phyloP scores from a whole-genome alignment of 2,888 invertebrate genomes.

The Pachydiplax longipennis region DNA sequence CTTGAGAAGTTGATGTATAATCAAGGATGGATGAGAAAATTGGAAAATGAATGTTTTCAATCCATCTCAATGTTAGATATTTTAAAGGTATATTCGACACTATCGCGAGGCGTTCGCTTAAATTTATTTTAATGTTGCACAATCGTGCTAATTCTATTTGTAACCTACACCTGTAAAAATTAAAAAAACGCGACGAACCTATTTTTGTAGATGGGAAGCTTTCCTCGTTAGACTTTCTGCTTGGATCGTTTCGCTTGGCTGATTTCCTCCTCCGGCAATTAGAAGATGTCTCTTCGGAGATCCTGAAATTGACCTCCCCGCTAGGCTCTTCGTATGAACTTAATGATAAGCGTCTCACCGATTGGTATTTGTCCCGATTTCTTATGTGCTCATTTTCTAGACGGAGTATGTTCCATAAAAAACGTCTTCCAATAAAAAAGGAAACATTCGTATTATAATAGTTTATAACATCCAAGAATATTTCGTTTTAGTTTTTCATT shows the following conservation, averaged over 20 bases:
- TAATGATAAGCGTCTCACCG: background rate
- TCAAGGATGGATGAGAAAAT: too few species aligned
- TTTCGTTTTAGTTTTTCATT: background rate
- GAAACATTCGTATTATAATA: background rate
- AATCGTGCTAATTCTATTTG: too few species aligned
- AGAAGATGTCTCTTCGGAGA: background rate
- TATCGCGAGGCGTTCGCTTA: too few species aligned
- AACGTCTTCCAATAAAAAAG: background rate
- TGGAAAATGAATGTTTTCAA: too few species aligned
- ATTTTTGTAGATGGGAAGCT: background rate
- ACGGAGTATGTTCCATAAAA: background rate
- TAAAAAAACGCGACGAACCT: background rate
- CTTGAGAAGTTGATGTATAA: too few species aligned
- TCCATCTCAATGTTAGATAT: too few species aligned
- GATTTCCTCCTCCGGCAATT: background rate
- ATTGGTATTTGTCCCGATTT: background rate
- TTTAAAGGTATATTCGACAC: too few species aligned
- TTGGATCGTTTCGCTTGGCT: background rate
- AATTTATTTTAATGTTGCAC: too few species aligned
- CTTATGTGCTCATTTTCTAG: conserved; percentile 22
- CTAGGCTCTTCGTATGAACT: background rate
- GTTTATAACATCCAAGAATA: background rate
- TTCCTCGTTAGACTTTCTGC: background rate
- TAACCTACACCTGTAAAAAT: too few species aligned
- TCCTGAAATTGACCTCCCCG: background rate